Conservation (phyloP, 37 sponge, comb jelly and placozoan species). For the Amphimedon queenslandica region DNA sequence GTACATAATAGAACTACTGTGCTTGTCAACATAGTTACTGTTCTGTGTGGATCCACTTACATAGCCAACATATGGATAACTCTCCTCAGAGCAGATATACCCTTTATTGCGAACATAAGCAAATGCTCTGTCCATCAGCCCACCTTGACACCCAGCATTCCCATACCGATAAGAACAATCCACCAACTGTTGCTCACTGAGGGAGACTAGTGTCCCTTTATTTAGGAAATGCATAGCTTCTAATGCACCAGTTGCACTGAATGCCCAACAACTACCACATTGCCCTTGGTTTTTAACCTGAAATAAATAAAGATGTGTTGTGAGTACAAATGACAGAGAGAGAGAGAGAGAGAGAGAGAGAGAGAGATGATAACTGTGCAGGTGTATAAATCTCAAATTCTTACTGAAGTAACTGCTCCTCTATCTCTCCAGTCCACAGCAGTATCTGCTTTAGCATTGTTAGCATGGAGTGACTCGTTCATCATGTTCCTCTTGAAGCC, state of each 20-base stretch:
- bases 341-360: neutral
- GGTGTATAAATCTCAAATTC: neutral
- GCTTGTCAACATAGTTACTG: too few relatives aligned
- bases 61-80: conserved; percentile 81
- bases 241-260: conserved; percentile 83
- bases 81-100: conserved; percentile 72
- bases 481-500: too few relatives aligned
- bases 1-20: too few relatives aligned
- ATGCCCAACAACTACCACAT: conserved; percentile 92
- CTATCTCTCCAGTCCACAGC: neutral
- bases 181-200: conserved; percentile 94
- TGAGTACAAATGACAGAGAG: neutral
- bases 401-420: neutral
- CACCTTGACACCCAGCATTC: conserved; percentile 87
- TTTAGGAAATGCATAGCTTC: conserved; percentile 63
- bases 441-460: too few relatives aligned
- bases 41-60: too few relatives aligned
- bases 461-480: too few relatives aligned
- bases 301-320: neutral
- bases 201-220: conserved; percentile 52
- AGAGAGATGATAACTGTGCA: neutral
- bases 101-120: conserved; percentile 70
- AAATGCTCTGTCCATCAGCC: conserved; percentile 81
- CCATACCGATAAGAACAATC: conserved; percentile 87
- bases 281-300: conserved; percentile 88